These are phyloP conservation scores for Drosophila stalkeri DNA, from an alignment of 2,888 invertebrate genomes.

Conservation along the genomic window DNA sequence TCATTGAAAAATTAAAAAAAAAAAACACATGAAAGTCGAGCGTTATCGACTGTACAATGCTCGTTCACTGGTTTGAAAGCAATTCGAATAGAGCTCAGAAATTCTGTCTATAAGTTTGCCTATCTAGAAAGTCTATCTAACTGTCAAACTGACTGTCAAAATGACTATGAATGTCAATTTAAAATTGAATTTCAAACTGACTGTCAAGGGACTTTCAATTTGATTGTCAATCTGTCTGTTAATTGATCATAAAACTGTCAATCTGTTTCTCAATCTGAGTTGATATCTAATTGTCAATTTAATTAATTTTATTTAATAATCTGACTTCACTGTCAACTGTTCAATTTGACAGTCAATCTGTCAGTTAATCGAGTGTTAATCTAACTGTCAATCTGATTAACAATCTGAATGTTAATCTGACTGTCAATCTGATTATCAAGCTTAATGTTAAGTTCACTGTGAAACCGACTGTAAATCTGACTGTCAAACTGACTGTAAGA, in stretches of 20 bases:
- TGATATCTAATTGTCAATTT: too few relatives aligned
- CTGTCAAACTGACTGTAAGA: not conserved
- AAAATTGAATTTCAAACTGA: not conserved
- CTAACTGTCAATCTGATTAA: not conserved
- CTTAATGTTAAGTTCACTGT: not conserved
- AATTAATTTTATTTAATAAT: too few relatives aligned
- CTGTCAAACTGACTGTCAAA: not conserved
- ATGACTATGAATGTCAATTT: not conserved
- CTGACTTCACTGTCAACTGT: too few relatives aligned
- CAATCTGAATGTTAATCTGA: not conserved
- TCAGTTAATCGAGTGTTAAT: not conserved
- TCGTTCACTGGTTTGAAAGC: not conserved
- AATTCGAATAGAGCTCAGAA: not conserved
- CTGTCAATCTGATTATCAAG: not conserved
- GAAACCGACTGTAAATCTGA: not conserved
- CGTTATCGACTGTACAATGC: not conserved
- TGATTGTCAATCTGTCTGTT: not conserved
- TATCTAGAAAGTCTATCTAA: not conserved
- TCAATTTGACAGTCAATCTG: not conserved
- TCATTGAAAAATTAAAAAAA: conserved; percentile 17
- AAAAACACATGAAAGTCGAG: conserved; percentile 2
- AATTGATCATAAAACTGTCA: too few relatives aligned
- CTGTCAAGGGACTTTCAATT: not conserved
- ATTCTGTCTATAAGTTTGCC: not conserved
- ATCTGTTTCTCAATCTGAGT: too few relatives aligned